Base-by-base conservation (phyloP, 2,113 vertebrate species). In the Lepisosteus oculatus region DNA sequence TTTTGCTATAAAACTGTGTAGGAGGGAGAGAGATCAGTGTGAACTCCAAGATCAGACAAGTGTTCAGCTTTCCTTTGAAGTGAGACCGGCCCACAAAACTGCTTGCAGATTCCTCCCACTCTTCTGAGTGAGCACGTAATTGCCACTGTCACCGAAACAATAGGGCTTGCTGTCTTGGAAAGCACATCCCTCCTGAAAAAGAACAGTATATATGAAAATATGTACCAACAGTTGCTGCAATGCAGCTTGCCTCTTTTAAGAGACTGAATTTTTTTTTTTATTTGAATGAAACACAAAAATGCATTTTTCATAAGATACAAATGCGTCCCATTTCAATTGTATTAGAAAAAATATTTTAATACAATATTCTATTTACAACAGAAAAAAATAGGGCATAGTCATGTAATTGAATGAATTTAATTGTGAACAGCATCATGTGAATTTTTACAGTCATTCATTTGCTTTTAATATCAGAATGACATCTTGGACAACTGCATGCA, bases 151-250 rank as follows among this genome's bases (percentile, higher is more conserved):
- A 6, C 42, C 43, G 6, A 65, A 65, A 65, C 64, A 65, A 65
- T 65, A 43, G 13, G 64, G 9, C 42, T 43, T 5, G 43, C 64
- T 65, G 64, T 65, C 64, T 65, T 12, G 4, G 12, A 47, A 47
- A 3, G 3, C 15, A 0, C n/a, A n/a, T 3, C 44, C 47, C 64
- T 43, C 64, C 8, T 6, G 41, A 42, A 14, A 65, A 14, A 65
- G 29, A 43, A 3, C 42, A 44, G 64, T 43, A 65, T 2, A 45
- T 43, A 65, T 42, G 14, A 43, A 45, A 42, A 45, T 65, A 43
- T 65, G 43, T 3, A 64, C 64, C 47, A 65, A 43, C 64, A 42
- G 42, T 65, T 65, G 64, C 64, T 65, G 64, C 64, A 65, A 65
- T 65, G 64, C 64, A 65, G 64, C 6, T 29, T 4, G 65, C 14